phyloP scores from a whole-genome alignment of 2,797 vertebrate species.

The Anomalospiza imberbis region DNA sequence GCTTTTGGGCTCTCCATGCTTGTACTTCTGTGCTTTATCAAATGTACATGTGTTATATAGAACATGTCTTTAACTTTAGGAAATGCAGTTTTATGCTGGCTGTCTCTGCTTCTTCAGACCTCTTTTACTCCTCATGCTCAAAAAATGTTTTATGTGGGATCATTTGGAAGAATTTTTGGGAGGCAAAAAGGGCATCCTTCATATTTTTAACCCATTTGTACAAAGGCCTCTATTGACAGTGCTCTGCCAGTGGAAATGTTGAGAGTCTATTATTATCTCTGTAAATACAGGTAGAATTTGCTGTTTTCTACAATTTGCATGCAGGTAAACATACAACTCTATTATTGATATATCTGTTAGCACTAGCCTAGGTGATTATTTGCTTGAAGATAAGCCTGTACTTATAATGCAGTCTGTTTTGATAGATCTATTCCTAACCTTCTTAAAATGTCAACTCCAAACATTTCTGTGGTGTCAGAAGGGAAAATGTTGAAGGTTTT shows the following conservation, averaged over 20 bases:
- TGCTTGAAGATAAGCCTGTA: constrained; percentile 9
- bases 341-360: neutral
- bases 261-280: neutral
- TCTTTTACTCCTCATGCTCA: neutral
- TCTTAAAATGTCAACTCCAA: constrained; percentile 48
- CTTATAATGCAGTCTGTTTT: constrained; percentile 2
- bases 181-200: fast-evolving
- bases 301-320: neutral
- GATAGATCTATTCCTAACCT: neutral
- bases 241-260: neutral
- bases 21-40: neutral
- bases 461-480: constrained; percentile 15
- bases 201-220: neutral
- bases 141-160: neutral
- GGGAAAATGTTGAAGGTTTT: constrained; percentile 32
- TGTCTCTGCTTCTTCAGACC: neutral
- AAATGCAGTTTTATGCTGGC: neutral
- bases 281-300: constrained; percentile 2
- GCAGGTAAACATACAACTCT: neutral
- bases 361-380: constrained; percentile 3
- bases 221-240: neutral
- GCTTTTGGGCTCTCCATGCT: neutral
- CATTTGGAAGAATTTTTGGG: neutral
- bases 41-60: neutral
- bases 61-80: neutral